Conservation (phyloP, 2,113 vertebrate species). For the Brachypteracias leptosomus region DNA sequence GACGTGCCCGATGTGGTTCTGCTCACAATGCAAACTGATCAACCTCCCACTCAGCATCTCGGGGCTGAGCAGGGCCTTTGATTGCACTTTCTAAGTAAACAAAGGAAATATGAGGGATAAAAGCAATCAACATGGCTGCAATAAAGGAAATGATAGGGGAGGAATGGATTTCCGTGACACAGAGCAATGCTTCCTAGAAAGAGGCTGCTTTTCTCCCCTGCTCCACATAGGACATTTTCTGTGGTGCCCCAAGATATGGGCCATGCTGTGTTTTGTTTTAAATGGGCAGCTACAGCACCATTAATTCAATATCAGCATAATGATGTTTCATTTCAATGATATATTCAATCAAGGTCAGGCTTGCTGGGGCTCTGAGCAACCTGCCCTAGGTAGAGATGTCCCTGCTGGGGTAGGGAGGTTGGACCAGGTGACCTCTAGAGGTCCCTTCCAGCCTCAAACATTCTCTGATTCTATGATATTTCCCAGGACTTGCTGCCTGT, state of each 20-base stretch:
- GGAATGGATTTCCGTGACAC: not conserved
- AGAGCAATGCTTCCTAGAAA: not conserved
- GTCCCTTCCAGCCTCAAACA: no score
- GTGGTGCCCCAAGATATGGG: not conserved
- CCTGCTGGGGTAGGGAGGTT: no score
- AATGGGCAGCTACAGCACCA: not conserved
- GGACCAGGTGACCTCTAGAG: no score
- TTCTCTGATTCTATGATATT: no score
- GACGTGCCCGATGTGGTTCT: not conserved
- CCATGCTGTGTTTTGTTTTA: rapidly evolving
- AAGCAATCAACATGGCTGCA: not conserved
- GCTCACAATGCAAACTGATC: not conserved
- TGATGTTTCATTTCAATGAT: no score
- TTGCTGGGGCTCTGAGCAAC: no score
- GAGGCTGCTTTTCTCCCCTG: not conserved
- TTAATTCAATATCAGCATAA: not conserved
- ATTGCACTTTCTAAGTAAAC: not conserved
- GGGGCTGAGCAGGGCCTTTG: not conserved
- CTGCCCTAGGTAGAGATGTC: no score
- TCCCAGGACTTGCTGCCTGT: not conserved
- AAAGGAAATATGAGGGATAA: not conserved
- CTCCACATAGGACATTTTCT: not conserved
- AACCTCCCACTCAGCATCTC: not conserved
- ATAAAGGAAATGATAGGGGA: not conserved
- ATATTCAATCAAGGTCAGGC: no score